Conservation (phyloP, 1,140 invertebrate species). For the honey bee (Apis mellifera) region DNA sequence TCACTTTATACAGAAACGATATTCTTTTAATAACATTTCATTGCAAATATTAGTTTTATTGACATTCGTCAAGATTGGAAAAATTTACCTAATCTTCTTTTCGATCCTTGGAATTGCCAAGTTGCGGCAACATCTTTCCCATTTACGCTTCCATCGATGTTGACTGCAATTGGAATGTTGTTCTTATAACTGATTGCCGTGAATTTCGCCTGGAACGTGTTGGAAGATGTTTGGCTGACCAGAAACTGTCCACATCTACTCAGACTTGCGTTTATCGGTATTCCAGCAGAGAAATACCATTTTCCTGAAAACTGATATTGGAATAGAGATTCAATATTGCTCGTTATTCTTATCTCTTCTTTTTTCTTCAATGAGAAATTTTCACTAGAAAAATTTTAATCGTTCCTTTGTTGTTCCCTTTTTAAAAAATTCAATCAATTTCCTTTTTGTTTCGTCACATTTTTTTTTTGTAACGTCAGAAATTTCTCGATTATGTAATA, state of each 20-base stretch:
- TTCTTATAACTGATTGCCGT: slow-evolving; percentile 27
- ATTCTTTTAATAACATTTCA: not conserved
- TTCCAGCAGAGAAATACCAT: slow-evolving; percentile 30
- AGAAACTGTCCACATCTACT: slow-evolving; percentile 24
- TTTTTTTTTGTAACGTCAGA: too few species aligned
- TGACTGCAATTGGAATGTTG: slow-evolving; percentile 28
- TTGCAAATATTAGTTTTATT: slow-evolving; percentile 20
- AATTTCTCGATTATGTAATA: too few species aligned
- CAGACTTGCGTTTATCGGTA: slow-evolving; percentile 9
- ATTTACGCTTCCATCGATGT: slow-evolving; percentile 12
- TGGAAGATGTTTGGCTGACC: not conserved
- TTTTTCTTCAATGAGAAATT: too few species aligned
- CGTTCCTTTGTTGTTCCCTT: too few species aligned
- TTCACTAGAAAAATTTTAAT: too few species aligned
- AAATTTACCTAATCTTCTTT: slow-evolving; percentile 31
- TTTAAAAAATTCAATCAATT: too few species aligned
- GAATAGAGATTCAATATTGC: not conserved
- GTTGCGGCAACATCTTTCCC: slow-evolving; percentile 37
- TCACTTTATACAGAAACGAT: not conserved
- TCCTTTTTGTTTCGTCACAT: too few species aligned
- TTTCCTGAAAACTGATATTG: slow-evolving; percentile 16
- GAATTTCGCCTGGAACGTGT: slow-evolving; percentile 45
- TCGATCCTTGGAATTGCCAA: slow-evolving; percentile 51
- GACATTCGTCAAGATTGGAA: not conserved
- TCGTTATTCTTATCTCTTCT: too few species aligned